Conservation (phyloP, 2,113 vertebrate species). For the Oreotrochilus melanogaster region DNA sequence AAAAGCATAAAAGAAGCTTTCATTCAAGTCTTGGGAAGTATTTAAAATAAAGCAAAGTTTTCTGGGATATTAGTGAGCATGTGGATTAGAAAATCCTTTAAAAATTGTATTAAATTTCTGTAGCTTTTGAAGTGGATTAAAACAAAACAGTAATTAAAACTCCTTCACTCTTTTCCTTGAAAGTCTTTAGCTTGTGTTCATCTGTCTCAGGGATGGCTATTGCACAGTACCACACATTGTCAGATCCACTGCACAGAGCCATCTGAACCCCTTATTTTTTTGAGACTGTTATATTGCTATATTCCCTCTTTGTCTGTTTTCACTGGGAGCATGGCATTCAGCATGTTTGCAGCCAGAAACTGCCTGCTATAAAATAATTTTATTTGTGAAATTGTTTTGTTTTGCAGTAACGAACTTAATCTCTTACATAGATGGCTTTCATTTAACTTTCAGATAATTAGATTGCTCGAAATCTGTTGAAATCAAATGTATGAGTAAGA, state of each 20-base stretch:
- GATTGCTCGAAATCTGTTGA: background rate
- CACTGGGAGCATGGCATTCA: background rate
- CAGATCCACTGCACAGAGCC: background rate
- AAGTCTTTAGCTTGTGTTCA: background rate
- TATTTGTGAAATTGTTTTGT: conserved; percentile 28
- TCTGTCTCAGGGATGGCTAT: background rate
- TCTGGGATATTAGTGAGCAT: background rate
- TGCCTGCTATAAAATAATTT: background rate
- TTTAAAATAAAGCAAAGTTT: background rate
- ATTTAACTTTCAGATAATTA: conserved; percentile 10
- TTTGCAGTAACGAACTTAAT: conserved; percentile 18
- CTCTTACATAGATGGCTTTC: background rate
- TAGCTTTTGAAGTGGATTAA: background rate
- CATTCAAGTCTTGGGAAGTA: background rate
- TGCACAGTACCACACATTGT: background rate
- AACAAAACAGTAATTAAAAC: background rate
- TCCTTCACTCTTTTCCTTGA: background rate
- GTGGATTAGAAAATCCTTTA: background rate
- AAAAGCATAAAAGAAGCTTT: background rate
- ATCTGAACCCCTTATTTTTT: background rate
- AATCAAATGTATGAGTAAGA: background rate
- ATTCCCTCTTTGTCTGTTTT: background rate
- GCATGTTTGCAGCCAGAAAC: background rate
- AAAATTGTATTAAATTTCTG: background rate
- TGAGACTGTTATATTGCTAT: background rate